Base-by-base conservation (phyloP, 2,113 vertebrate species). In the Neolamprologus fasciatus region DNA sequence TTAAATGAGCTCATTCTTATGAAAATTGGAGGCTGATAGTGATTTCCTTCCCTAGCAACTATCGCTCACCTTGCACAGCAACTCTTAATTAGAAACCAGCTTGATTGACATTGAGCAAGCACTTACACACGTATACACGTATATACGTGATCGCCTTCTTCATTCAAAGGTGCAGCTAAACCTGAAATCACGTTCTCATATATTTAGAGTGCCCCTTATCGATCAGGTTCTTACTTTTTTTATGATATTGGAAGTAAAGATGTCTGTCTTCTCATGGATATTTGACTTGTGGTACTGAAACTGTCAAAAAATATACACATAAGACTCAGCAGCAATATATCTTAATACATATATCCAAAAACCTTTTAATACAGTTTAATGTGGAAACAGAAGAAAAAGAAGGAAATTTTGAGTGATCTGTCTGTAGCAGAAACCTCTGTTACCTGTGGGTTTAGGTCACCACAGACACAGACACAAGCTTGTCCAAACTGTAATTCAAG, bases 1-100 rank as follows among this genome's bases (percentile, higher is more conserved):
- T 97, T 97, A 97, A 97, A 97, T 95, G 95, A 93, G 96, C 93
- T 89, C 96, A 97, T 97, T 98, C 97, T 97, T 97, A 97, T 97
- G 97, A 98, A 98, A 97, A 98, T 97, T 94, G 94, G 45, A 51
- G 89, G 91, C 96, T 96, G 97, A 97, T 98, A 97, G 97, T 95
- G 96, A 97, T 96, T 96, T 95, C 87, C 88, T 95, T 97, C 96
- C 96, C 94, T 96, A 95, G 97, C 96, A 97, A 97, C 97, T 97
- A 98, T 97, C 97, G 90, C 95, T 94, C 95, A 96, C 96, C 96
- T 96, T 95, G 95, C 95, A 95, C 95, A 94, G 96, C 95, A 96
- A 97, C 96, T 97, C 97, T 97, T 98, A 98, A 98, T 98, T 97
- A 97, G 94, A 96, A 95, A 94, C 83, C 73, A 53, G 63, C 84